Conservation (phyloP, 2,113 vertebrate species). For the Heterotilapia buettikoferi region DNA sequence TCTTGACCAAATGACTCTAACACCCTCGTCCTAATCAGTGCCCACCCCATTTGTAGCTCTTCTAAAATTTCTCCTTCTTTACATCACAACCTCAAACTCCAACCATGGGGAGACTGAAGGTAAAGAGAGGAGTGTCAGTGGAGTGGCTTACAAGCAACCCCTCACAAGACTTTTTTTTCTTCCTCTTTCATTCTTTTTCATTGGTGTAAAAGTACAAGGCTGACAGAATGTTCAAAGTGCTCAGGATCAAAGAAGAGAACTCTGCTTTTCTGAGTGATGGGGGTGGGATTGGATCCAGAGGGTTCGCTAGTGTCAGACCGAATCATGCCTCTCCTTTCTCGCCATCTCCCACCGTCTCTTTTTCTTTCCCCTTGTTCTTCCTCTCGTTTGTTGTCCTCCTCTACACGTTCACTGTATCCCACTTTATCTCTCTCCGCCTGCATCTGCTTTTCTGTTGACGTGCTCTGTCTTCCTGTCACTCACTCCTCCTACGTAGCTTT, state of each 20-base stretch:
- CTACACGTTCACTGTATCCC: constrained; percentile 4
- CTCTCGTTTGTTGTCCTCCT: background rate
- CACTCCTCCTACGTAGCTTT: background rate
- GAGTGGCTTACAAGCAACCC: constrained; percentile 19
- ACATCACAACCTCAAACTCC: background rate
- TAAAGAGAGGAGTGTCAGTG: background rate
- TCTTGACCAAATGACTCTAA: background rate
- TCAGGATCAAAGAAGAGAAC: constrained; percentile 67
- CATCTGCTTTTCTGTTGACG: background rate
- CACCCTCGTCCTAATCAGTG: background rate
- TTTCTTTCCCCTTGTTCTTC: background rate
- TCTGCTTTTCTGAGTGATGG: constrained; percentile 48
- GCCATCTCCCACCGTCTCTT: background rate
- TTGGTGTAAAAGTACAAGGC: constrained; percentile 51
- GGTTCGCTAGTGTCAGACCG: constrained; percentile 47
- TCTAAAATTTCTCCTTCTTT: background rate
- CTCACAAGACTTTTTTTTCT: background rate
- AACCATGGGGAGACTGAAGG: background rate
- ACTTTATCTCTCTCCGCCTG: background rate
- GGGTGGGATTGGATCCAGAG: constrained; percentile 49
- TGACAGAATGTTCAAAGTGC: constrained; percentile 73
- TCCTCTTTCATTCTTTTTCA: background rate
- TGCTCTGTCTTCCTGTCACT: background rate
- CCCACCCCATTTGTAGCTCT: background rate
- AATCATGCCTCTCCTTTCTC: constrained; percentile 22